These are phyloP conservation scores for Rhinoderma darwinii DNA, from an alignment of 2,113 vertebrate species.

Conservation along the genomic window DNA sequence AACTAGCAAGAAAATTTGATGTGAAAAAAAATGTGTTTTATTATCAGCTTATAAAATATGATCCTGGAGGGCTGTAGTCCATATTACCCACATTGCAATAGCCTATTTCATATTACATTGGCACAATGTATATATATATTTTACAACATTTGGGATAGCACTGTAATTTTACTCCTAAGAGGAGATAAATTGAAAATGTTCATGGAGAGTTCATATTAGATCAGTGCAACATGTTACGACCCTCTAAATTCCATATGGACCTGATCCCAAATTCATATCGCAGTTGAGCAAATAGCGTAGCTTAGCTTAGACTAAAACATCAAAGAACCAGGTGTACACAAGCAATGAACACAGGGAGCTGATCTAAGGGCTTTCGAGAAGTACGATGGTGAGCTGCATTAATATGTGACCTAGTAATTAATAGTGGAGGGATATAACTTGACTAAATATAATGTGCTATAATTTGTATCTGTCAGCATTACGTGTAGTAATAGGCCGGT, in stretches of 20 bases:
- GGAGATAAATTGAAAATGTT: conserved; percentile 60
- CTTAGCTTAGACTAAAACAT: conserved; percentile 52
- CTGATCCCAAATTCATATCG: conserved; percentile 50
- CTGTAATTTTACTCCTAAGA: conserved; percentile 57
- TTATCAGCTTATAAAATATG: conserved; percentile 61
- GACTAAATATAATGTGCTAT: not conserved
- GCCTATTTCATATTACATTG: conserved; percentile 60
- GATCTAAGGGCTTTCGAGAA: conserved; percentile 8
- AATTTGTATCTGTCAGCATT: too few relatives aligned
- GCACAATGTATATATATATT: conserved; percentile 52
- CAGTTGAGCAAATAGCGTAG: conserved; percentile 48
- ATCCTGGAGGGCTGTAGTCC: conserved; percentile 56
- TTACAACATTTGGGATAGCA: conserved; percentile 53
- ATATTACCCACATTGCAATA: conserved; percentile 59
- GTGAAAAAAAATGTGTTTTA: conserved; percentile 60
- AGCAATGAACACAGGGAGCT: conserved; percentile 42
- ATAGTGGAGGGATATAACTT: not conserved
- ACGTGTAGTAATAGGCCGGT: not conserved
- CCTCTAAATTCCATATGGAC: conserved; percentile 59
- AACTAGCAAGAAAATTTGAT: conserved; percentile 58
- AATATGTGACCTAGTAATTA: not conserved
- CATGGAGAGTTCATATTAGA: conserved; percentile 59
- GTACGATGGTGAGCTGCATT: not conserved
- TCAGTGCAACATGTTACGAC: conserved; percentile 59
- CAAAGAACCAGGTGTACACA: conserved; percentile 58